Conservation (phyloP, 2,797 vertebrate genomes). For the Sebastes oblongus region DNA sequence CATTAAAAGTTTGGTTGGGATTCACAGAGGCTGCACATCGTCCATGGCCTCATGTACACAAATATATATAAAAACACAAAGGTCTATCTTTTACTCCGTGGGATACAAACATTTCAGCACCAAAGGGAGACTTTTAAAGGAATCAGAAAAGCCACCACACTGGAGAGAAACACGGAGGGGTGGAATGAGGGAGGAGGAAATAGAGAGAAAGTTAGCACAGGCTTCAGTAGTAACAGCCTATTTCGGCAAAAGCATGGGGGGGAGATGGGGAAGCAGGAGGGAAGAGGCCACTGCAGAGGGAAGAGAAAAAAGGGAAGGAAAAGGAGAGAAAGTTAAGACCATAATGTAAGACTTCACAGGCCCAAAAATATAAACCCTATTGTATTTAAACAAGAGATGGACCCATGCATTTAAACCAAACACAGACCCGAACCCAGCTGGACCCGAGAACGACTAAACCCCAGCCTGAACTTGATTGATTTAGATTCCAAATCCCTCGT, state of each 20-base stretch:
- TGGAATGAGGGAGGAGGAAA: conserved; percentile 20
- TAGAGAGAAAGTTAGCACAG: conserved; percentile 55
- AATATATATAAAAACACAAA: not conserved
- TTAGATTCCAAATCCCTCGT: not conserved
- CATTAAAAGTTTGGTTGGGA: conserved; percentile 19
- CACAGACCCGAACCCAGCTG: conserved; percentile 4
- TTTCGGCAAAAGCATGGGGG: conserved; percentile 34
- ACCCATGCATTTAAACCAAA: not conserved
- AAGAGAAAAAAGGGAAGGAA: conserved; percentile 17
- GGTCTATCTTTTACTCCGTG: not conserved
- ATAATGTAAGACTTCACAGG: conserved; percentile 18
- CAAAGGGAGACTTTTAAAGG: not conserved
- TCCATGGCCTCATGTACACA: not conserved
- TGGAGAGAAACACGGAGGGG: conserved; percentile 9
- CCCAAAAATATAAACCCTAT: not conserved
- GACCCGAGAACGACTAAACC: conserved; percentile 4
- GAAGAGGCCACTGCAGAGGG: conserved; percentile 50
- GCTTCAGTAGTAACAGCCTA: conserved; percentile 36
- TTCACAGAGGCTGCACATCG: not conserved
- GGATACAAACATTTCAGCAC: conserved; percentile 3
- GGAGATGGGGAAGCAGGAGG: conserved; percentile 11
- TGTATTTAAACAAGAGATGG: not conserved
- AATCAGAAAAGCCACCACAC: conserved; percentile 9
- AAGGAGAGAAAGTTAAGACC: conserved; percentile 57
- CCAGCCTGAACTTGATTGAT: not conserved